phyloP scores from a whole-genome alignment of 2,797 vertebrate genomes.

The Chiloscyllium punctatum region DNA sequence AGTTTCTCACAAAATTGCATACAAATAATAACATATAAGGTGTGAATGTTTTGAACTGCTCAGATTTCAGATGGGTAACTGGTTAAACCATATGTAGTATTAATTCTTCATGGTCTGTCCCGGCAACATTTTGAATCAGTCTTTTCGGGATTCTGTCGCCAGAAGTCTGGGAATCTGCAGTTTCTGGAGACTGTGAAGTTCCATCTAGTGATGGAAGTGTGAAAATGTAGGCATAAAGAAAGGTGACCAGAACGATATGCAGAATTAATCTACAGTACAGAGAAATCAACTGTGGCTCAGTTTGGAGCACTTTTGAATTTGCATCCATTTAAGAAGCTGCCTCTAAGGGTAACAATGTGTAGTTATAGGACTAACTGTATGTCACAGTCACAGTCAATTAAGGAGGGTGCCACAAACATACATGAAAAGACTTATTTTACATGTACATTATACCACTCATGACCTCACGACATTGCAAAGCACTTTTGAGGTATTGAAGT shows the following conservation, averaged over 20 bases:
- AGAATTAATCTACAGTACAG: background rate
- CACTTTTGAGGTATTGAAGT: no score
- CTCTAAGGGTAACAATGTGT: background rate
- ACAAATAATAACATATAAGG: background rate
- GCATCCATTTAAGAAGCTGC: background rate
- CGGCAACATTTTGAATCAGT: background rate
- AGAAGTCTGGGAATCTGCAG: background rate
- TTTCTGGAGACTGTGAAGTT: background rate
- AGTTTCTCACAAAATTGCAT: background rate
- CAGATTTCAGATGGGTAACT: background rate
- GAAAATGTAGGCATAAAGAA: background rate
- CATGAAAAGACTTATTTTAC: no score
- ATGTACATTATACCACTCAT: no score
- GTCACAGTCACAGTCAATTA: background rate
- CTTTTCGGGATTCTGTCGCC: background rate
- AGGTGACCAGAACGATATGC: background rate
- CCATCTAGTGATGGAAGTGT: background rate
- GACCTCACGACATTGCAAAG: no score
- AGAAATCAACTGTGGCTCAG: background rate
- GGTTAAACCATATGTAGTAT: background rate
- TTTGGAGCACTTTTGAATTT: background rate
- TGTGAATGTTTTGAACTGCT: background rate
- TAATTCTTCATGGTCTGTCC: background rate
- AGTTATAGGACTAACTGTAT: background rate
- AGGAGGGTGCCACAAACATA: background rate